Base-by-base conservation (phyloP, 2,888 invertebrate genomes). In the Dynastes grantii region DNA sequence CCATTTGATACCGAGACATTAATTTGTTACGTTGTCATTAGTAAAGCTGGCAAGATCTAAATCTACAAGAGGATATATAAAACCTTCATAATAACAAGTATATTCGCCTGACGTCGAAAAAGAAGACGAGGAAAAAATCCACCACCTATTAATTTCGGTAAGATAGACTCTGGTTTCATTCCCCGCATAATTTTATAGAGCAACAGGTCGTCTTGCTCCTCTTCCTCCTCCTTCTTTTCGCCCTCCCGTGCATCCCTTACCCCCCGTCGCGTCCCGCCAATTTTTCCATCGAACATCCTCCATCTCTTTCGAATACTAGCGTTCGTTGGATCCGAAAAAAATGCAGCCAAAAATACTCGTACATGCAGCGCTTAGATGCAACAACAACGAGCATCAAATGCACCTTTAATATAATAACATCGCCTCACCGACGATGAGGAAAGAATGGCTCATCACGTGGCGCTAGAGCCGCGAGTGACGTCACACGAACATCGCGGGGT, bases 151-250 rank as follows among this genome's bases (percentile, higher is more conserved):
- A 82, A 81, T 82, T 82, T 81, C 79, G 80, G 78, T 76, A 78
- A 58, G 80, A 81, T 75, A 79, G 80, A 79, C n/a, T 79, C 79
- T 65, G 76, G 78, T 76, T 77, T 82, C 78, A 81, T 82, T 76
- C 73, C 68, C 77, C 81, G 84, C 84, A 84, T 86, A 85, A 86
- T 86, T 86, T 86, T 85, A 86, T 84, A 84, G 85, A 86, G 86
- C 86, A 86, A 87, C 87, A 87, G 86, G 87, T 86, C 85, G 83
- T 82, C 83, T 5, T 45, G 9, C 45, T 45, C 45, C 45, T 45
- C 45, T 11, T 45, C 45, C 45, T 45, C 45, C 45, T 45, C 45
- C 45, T 45, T 45, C 45, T 45, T 45, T 45, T 45, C 45, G 45
- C 45, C 45, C 32, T 79, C 80, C 1, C 61, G 61, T 61, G 4